Conservation (phyloP, 2,888 invertebrate genomes). For the Rotaria macrura region DNA sequence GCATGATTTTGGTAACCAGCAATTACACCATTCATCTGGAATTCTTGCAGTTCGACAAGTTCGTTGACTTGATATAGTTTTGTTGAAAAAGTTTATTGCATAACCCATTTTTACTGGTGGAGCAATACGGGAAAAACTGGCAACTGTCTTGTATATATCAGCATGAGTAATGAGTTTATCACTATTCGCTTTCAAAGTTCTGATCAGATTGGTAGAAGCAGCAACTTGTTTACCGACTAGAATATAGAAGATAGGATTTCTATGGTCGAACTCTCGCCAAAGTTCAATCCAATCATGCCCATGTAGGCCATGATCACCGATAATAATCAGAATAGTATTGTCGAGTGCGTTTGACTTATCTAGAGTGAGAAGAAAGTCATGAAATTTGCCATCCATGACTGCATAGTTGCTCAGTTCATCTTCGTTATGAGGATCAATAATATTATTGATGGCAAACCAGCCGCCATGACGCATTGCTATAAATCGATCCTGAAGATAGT, state of each 20-base stretch:
- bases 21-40: not conserved
- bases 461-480: not conserved
- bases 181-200: not conserved
- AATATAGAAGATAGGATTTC: not conserved
- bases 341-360: not conserved
- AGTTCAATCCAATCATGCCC: not conserved
- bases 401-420: not conserved
- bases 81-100: not conserved
- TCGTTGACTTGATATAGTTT: not conserved
- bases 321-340: not conserved
- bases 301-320: not conserved
- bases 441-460: not conserved
- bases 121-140: not conserved
- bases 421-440: not conserved
- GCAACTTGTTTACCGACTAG: not conserved
- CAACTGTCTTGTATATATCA: not conserved
- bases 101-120: not conserved
- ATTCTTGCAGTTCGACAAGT: not conserved
- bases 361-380: not conserved
- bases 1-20: not conserved
- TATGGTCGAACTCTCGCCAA: not conserved
- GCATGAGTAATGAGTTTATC: not conserved
- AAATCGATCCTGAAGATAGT: not conserved
- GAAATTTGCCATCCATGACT: not conserved
- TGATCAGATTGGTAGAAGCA: not conserved